Base-by-base conservation (phyloP, 1,140 invertebrate genomes). In the Tetramorium alpestre region DNA sequence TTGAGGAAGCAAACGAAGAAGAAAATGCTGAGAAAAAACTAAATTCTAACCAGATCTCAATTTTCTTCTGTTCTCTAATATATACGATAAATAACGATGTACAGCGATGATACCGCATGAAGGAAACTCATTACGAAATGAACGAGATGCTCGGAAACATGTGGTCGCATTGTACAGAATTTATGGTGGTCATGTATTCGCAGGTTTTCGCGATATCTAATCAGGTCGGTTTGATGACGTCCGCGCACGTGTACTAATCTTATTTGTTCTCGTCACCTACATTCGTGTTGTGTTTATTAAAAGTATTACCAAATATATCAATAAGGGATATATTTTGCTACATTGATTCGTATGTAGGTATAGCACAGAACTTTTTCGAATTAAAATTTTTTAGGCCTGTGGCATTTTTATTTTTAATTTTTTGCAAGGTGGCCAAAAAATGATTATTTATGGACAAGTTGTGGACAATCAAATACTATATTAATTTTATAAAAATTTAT, bases 201-300 rank as follows among this genome's bases (percentile, higher is more conserved):
- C 38, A 25, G 47, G 33, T 25, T 81, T 76, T 60, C 70, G 65
- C 77, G 90, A 88, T 88, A 92, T 92, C 89, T 92, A 92, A 93
- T 91, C 89, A 85, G 80, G 41, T 75, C 72, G 87, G 64, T 64
- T 88, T 87, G 67, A 86, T 56, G 87, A 88, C 72, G 41, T 56
- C 22, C 25, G 18, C 38, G 47, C 18, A 2, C 38, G 44, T 58
- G 41, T 56, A 28, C 56, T 47, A 44, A 60, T 51, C 47, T 18
- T 28, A 56, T 67, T 76, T 56, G 13, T 38, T 25, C 38, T 77
- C 44, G 58, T 64, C 62, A 65, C 58, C 44, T 38, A 44, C 44
- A 65, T 65, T 51, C 44, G 76, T 38, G 38, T 6, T 75, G 5
- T 41, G 38, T 80, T 80, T 44, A 51, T 64, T 28, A 33, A 54